Evolutionary conservation across 2,113 vertebrate genomes (phyloP), one percentile per base, ranked within the genome.

Genomic region (Otolemur garnettii): DNA sequence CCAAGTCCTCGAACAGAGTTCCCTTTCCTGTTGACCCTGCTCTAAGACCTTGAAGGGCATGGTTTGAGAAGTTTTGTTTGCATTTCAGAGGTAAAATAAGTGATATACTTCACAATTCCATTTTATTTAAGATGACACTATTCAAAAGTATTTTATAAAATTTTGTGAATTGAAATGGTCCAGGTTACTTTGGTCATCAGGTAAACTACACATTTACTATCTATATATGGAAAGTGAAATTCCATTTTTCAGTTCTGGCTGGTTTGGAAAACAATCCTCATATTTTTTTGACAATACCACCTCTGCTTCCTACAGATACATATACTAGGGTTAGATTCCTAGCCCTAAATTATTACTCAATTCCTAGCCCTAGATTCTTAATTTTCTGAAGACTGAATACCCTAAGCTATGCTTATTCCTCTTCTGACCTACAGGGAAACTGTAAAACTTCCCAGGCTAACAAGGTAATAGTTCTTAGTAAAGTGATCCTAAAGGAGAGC

Each of bases 201-300:
- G 35, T 85, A 92, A 81, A 80, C 85, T 87, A 91, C 30, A 9
- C n/a, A 69, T 33, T 82, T 82, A 55, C 50, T 93, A 50, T 69
- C 22, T 59, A 86, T 90, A 30, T 66, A 81, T 21, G 83, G n/a
- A 71, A 35, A 17, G 30, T 42, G 22, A 72, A 59, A 68, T 42
- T 88, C 4, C 53, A 19, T 62, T 82, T 93, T 91, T 83, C 38
- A 42, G 42, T 95, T 94, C 64, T 85, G 72, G 60, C 80, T 84
- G 59, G 7, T 92, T 95, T 85, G n/a, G 35, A 74, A 94, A 93
- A 82, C 42, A 81, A 64, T 66, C 71, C 74, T 62, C 38, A 53
- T 59, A 38, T 62, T 30, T 60, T 69, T 80, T 92, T 93, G 30
- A 50, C n/a, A 55, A 35, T 1, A 45, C 62, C 38, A 66, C 69